A percentile compares a stretch with the other conserved stretches of the same genome.
These are phyloP conservation scores for Unio pictorum DNA, from an alignment of 2,888 invertebrate species.

Conservation along the genomic window DNA sequence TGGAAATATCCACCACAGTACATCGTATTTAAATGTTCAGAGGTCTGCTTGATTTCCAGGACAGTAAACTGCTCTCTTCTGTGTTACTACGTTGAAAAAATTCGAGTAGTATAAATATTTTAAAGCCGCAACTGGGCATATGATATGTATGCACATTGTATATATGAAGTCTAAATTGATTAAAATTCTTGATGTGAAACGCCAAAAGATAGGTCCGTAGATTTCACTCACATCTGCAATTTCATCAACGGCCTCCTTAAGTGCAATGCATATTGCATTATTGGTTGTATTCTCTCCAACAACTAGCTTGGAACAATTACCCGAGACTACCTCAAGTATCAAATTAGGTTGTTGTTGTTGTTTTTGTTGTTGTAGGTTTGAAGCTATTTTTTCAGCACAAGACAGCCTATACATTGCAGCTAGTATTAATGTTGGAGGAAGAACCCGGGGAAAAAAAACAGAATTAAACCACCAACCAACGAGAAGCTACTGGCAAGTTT, in stretches of 20 bases:
- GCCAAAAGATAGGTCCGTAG: constrained; percentile 33
- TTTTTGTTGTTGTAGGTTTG: too few species aligned
- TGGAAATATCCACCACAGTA: constrained; percentile 31
- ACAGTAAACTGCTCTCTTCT: constrained; percentile 11
- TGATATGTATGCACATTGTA: constrained; percentile 26
- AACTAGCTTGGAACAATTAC: constrained; percentile 25
- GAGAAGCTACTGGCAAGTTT: too few species aligned
- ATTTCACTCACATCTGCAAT: constrained; percentile 14
- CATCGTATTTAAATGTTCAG: constrained; percentile 10
- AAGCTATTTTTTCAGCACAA: too few species aligned
- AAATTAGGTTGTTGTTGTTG: too few species aligned
- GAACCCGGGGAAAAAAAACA: too few species aligned
- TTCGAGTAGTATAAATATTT: constrained; percentile 25
- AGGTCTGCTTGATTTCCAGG: constrained; percentile 1
- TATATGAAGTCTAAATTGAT: constrained; percentile 21
- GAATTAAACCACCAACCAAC: too few species aligned
- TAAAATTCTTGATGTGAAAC: constrained; percentile 27
- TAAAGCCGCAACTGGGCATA: constrained; percentile 32
- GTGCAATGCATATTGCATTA: constrained; percentile 12
- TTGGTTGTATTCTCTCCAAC: constrained; percentile 23
- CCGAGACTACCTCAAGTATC: constrained; percentile 2
- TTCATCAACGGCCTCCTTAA: constrained; percentile 6
- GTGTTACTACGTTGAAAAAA: constrained; percentile 7
- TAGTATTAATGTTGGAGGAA: too few species aligned
- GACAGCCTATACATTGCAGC: too few species aligned